A percentile compares a stretch with the other conserved stretches of the same genome.
Conservation (phyloP, 2,113 vertebrate species). For the Calidris pygmaea region DNA sequence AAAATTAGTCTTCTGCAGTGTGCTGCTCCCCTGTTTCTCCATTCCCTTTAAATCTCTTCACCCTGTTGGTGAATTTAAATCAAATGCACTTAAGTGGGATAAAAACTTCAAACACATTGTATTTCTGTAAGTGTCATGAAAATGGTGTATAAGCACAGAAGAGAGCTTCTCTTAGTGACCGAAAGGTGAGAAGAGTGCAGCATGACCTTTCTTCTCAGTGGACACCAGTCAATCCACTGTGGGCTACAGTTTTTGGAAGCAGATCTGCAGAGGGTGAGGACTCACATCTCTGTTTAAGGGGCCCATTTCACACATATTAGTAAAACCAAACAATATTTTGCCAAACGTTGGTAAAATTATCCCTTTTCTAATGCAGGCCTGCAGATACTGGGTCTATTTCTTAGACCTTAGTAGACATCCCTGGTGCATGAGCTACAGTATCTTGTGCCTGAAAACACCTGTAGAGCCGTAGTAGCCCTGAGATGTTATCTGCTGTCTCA, state of each 20-base stretch:
- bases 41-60: not conserved
- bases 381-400: not conserved
- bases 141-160: not conserved
- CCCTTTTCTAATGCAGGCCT: not conserved
- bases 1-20: not conserved
- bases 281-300: not conserved
- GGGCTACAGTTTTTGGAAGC: not conserved
- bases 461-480: not conserved
- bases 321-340: not conserved
- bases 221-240: not conserved
- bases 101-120: not conserved
- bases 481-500: not conserved
- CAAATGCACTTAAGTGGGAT: not conserved
- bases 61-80: not conserved
- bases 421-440: not conserved
- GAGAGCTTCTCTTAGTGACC: not conserved
- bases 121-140: not conserved
- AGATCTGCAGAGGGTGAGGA: not conserved
- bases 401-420: not conserved
- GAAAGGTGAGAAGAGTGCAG: not conserved
- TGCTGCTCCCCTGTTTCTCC: not conserved
- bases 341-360: not conserved
- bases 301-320: not conserved
- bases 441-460: not conserved
- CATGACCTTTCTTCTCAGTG: not conserved